Base-by-base conservation (phyloP, 2,113 vertebrate genomes). In the Rhinolophus ferrumequinum region DNA sequence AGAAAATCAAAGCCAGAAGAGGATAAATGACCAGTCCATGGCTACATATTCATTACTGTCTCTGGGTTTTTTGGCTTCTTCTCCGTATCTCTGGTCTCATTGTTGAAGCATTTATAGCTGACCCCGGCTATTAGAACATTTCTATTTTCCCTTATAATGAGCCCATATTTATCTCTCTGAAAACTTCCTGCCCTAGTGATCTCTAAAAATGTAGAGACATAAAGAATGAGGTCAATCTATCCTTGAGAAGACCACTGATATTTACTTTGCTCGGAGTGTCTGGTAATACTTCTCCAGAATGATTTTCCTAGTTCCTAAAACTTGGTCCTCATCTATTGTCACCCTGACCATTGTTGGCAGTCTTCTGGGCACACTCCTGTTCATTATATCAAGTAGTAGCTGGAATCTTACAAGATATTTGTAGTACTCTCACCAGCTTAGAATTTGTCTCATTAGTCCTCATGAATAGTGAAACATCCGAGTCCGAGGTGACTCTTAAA, bases 101-200 rank as follows among this genome's bases (percentile, higher is more conserved):
- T 92, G 72, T 66, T 52, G 70, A 93, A 33, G 35, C 50, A 66
- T 41, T 16, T 22, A 72, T 52, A 90, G 28, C 38, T 93, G 35
- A 84, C 67, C 35, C 60, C 82, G 81, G 85, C 28, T 94, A 41
- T 85, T 69, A 96, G 85, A 75, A 85, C 56, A 80, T 94, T 94
- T 79, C 93, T 94, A n/a, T 90, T 95, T 82, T 95, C 94, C n/a
- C 72, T 94, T 88, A 95, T 85, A 93, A 77, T 41, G 26, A 96
- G 35, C 4, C 38, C 10, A 95, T 88, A 73, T 96, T 88, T 95
- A 85, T 96, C 85, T 97, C 70, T 95, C 69, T 87, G 52, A 93
- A 95, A 80, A 7, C n/a, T 93, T 95, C 73, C 87, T 95, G 94
- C 58, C 90, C 38, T 58, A 87, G 1, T 89, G 89, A 52, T 69